phyloP scores from a whole-genome alignment of 2,113 vertebrate species.

The Carettochelys insculpta region DNA sequence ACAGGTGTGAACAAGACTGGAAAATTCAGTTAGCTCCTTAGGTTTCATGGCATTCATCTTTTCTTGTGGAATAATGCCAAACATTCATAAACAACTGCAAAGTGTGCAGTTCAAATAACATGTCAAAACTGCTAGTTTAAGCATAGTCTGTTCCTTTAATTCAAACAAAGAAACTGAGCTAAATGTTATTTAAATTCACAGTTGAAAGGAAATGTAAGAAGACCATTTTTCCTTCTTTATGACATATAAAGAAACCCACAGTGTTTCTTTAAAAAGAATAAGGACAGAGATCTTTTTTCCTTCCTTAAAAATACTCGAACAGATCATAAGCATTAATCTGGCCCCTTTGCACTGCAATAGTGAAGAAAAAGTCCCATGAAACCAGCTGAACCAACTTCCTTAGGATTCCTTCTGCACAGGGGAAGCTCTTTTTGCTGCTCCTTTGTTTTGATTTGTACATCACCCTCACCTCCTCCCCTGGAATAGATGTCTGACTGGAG shows the following conservation, averaged over 20 bases:
- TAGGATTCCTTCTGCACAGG: not conserved
- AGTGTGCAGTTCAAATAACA: not conserved
- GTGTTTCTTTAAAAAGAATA: not conserved
- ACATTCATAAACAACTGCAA: not conserved
- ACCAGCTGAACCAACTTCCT: not conserved
- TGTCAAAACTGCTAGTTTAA: not conserved
- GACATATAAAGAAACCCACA: not conserved
- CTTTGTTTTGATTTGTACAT: too few species aligned
- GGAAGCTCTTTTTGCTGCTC: not conserved
- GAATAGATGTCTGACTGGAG: rapidly evolving
- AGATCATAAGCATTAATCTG: slow-evolving; percentile 24
- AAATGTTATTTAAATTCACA: slow-evolving; percentile 4
- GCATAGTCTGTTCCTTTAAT: not conserved
- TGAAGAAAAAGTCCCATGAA: not conserved
- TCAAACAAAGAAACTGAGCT: slow-evolving; percentile 27
- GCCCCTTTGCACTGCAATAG: not conserved
- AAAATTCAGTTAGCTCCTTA: not conserved
- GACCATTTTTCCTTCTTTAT: not conserved
- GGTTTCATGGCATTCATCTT: not conserved
- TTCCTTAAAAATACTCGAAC: not conserved
- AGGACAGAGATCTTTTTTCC: not conserved
- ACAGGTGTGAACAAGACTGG: not conserved
- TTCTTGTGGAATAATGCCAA: not conserved
- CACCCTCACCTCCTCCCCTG: not conserved
- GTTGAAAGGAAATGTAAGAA: not conserved